Evolutionary conservation across 1,140 invertebrate species (phyloP), one percentile per base, ranked within the genome.

Genomic region (Neuroterus valhalla): DNA sequence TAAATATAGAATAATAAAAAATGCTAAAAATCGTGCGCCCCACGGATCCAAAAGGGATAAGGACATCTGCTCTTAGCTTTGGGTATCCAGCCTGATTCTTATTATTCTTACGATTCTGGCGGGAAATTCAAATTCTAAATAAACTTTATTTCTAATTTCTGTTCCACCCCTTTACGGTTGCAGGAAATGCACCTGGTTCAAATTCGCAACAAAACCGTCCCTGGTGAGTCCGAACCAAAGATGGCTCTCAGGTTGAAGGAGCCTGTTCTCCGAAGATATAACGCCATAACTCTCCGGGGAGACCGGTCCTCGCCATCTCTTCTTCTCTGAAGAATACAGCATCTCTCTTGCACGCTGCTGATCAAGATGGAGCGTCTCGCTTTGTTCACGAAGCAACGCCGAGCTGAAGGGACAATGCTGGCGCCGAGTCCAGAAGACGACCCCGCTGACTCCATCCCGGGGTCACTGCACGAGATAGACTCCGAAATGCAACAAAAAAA

Each of bases 281-380:
- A 62, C 55, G 55, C 55, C 55, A 62, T 62, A 62, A 62, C 55
- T 62, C 55, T 62, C 55, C 55, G 21, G 55, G 15, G 55, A 62
- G 55, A 62, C 55, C 55, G 55, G 55, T 62, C 55, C 55, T 12
- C 26, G 55, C 55, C 55, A 62, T 62, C 15, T 62, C 55, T 62
- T 62, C 55, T 62, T 38, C 14, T 23, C 26, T 62, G 23, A 62
- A 62, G 55, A 31, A 62, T 14, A 62, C 55, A 62, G 26, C 55
- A 26, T 62, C 55, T 38, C 31, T 14, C 55, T 62, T 62, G n/a
- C 55, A 62, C 55, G 31, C 55, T 6, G 14, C 23, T 3, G 55
- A 62, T 62, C 55, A 62, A 62, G 55, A 62, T 62, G 55, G 31
- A 62, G 26, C 55, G 55, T 62, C 55, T 62, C 55, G 55, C 55